Percentiles rank a stretch among this genome's conserved stretches.
These are phyloP conservation scores for Cyprinella venusta DNA, from an alignment of 2,797 vertebrate species.

Conservation along the genomic window DNA sequence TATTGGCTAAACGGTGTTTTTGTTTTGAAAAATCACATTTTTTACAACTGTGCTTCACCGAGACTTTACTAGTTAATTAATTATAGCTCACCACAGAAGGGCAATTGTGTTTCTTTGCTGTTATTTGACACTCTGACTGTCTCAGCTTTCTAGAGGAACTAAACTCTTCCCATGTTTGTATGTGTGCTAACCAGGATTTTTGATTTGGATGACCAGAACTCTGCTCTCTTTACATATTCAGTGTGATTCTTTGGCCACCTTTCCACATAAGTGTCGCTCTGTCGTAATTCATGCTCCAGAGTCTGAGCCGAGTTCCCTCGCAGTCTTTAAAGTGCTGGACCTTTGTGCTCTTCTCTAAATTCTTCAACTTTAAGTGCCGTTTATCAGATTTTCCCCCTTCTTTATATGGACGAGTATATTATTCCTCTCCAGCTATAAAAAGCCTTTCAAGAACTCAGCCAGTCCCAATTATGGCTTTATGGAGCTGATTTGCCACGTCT, in stretches of 20 bases:
- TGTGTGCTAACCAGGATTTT: background rate
- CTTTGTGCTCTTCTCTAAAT: conserved; percentile 56
- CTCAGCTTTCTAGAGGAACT: conserved; percentile 32
- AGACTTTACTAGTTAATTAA: conserved; percentile 61
- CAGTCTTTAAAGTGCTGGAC: conserved; percentile 54
- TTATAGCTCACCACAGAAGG: conserved; percentile 45
- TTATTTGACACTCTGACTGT: conserved; percentile 46
- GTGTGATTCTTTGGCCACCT: conserved; percentile 40
- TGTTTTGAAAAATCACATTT: background rate
- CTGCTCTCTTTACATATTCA: conserved; percentile 7
- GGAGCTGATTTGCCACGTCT: conserved; percentile 62
- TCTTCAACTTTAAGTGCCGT: conserved; percentile 58
- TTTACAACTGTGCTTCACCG: conserved; percentile 35
- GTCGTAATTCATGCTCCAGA: conserved; percentile 53
- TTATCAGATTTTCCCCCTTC: conserved; percentile 55
- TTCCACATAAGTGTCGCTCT: conserved; percentile 28
- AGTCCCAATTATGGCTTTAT: conserved; percentile 61
- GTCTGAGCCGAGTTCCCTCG: conserved; percentile 49
- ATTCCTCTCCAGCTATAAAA: conserved; percentile 63
- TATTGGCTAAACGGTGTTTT: background rate
- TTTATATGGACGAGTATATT: conserved; percentile 59
- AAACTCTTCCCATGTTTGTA: background rate
- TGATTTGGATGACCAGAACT: conserved; percentile 28
- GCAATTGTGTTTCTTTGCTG: conserved; percentile 47
- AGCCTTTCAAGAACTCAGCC: conserved; percentile 62